These are phyloP conservation scores for Watsonalla cultraria DNA, from an alignment of 2,888 invertebrate genomes.

Conservation along the genomic window DNA sequence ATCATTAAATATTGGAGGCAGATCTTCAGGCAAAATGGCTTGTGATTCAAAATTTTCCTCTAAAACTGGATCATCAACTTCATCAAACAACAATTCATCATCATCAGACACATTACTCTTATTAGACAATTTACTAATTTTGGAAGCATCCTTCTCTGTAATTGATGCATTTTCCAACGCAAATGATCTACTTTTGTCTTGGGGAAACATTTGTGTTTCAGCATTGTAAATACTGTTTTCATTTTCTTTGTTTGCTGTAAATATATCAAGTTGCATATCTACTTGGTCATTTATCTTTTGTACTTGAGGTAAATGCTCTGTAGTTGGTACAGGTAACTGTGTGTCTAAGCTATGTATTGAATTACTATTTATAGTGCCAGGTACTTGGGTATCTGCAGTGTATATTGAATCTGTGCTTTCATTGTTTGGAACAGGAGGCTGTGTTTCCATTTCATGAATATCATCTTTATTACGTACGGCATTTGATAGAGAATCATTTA, in stretches of 20 bases:
- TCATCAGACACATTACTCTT: slow-evolving; percentile 46
- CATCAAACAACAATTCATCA: slow-evolving; percentile 55
- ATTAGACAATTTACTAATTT: slow-evolving; percentile 12
- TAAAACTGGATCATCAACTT: slow-evolving; percentile 37
- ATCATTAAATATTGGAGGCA: slow-evolving; percentile 9
- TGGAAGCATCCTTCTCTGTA: neutral
- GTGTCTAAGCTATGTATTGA: slow-evolving; percentile 28
- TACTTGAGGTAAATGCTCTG: slow-evolving; percentile 38
- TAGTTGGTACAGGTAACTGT: slow-evolving; percentile 26
- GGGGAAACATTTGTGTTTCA: slow-evolving; percentile 30
- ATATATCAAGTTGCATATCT: slow-evolving; percentile 46
- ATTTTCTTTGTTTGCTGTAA: slow-evolving; percentile 41
- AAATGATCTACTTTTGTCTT: slow-evolving; percentile 9
- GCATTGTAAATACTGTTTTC: slow-evolving; percentile 36
- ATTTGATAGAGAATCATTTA: slow-evolving; percentile 31
- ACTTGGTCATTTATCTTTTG: slow-evolving; percentile 42
- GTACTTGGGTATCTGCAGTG: slow-evolving; percentile 36
- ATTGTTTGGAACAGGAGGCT: slow-evolving; percentile 28
- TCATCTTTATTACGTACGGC: slow-evolving; percentile 9
- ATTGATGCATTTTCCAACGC: neutral
- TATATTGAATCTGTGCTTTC: slow-evolving; percentile 40
- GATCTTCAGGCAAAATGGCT: slow-evolving; percentile 40
- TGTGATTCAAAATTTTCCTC: slow-evolving; percentile 52
- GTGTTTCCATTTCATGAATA: slow-evolving; percentile 51
- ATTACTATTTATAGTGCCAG: slow-evolving; percentile 7